Base-by-base conservation (phyloP, 2,888 invertebrate genomes). In the Sesia apiformis region DNA sequence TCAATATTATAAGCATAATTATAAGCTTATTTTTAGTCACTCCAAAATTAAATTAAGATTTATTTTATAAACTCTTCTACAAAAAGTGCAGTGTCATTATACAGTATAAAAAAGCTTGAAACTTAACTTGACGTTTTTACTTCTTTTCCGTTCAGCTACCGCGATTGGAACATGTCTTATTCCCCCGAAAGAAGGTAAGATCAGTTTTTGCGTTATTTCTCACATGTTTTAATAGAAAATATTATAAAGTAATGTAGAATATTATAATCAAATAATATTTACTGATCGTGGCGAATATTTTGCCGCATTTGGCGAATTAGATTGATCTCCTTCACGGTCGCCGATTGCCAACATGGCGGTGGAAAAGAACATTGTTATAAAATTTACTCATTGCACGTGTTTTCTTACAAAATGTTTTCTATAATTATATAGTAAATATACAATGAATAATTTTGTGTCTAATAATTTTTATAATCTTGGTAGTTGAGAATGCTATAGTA, bases 141-240 rank as follows among this genome's bases (percentile, higher is more conserved):
- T 87, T 89, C 90, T 92, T 94, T 94, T 93, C 93, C 92, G 92
- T 92, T 92, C 91, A 91, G 91, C 92, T 90, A 92, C 92, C 91
- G 92, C 91, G 92, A 93, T 92, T 93, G 91, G 92, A 94, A 93
- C 93, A 95, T 95, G 95, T 95, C 95, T 90, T 93, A 92, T 92
- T 91, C 93, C 84, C 90, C 92, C 86, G 94, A 95, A 90, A 92
- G 93, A 92, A 93, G 94, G 95, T 94, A 93, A 94, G 93, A 92
- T 76, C 72, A 73, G 76, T 76, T 81, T 81, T 66, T 72, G 64
- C 65, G 59, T 67, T 69, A 64, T 63, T 72, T 74, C 67, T 61
- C 65, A 59, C 60, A 65, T 61, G 57, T 66, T 77, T 67, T 72
- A 60, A 63, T 65, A 63, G 66, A 62, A 67, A 60, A 63, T 61